Base-by-base conservation (phyloP, 2,797 vertebrate genomes). In the Micropoecilia bifurca region DNA sequence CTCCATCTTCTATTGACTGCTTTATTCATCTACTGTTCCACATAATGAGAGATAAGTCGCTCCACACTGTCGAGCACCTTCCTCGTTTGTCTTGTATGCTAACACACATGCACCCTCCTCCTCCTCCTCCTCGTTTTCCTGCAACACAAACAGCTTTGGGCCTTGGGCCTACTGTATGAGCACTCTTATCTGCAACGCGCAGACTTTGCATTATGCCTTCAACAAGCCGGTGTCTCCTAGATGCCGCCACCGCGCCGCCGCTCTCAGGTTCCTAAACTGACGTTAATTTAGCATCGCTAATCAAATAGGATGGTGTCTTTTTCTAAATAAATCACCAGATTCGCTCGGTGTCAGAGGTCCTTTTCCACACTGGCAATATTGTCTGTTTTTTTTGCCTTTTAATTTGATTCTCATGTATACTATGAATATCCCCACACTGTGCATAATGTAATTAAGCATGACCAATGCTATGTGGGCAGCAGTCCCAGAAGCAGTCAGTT, bases 361-460 rank as follows among this genome's bases (percentile, higher is more conserved):
- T 94, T 92, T 91, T 89, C 86, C 90, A 90, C 92, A 86, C 92
- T 92, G 89, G 91, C 86, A 92, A 87, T 92, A 90, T 89, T 87
- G 85, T 89, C 82, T 92, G 85, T 82, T 90, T 89, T 41, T 92
- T 86, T 75, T 81, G 85, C 82, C 82, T 91, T 90, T 92, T 90
- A 92, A 92, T 91, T 88, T 81, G 57, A 77, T 77, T 85, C 87
- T 92, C 90, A 89, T 87, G 87, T 90, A 83, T 83, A 85, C 90
- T 94, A 74, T 92, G 91, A 95, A 93, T 80, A 85, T 92, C 90
- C 90, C 89, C 36, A 16, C 75, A 80, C 91, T 74, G 76, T 88
- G 91, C 90, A 90, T 95, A 97, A 96, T 93, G 89, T 91, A 92
- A 95, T 97, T 96, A 96, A 96, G 94, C 94, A 93, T 87, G 96